A percentile compares a stretch with the other conserved stretches of the same genome.
Conservation (phyloP, 1,140 invertebrate genomes). For the Dinoponera quadriceps region DNA sequence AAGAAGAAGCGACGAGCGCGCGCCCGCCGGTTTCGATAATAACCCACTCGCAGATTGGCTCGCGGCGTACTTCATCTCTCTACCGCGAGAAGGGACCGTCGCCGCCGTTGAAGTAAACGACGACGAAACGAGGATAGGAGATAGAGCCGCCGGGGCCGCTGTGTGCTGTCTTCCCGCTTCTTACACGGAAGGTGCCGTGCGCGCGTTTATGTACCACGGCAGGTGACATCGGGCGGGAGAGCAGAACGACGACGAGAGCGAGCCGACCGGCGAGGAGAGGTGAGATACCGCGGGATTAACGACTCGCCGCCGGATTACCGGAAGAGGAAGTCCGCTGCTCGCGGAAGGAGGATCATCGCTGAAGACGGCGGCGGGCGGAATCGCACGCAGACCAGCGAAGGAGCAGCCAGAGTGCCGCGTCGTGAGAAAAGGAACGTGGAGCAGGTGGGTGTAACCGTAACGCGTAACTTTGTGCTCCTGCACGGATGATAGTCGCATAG, state of each 20-base stretch:
- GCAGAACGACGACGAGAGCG: neutral
- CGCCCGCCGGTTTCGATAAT: neutral
- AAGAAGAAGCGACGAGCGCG: neutral
- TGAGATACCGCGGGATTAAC: neutral
- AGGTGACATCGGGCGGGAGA: slow-evolving; percentile 67
- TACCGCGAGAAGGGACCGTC: neutral
- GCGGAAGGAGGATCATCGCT: neutral
- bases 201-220: slow-evolving; percentile 66
- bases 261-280: neutral
- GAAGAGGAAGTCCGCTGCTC: slow-evolving; percentile 16
- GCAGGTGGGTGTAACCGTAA: slow-evolving; percentile 73
- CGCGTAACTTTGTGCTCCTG: too few relatives aligned
- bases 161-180: slow-evolving; percentile 39
- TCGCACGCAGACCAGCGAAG: neutral
- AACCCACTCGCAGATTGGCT: neutral
- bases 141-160: neutral
- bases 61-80: slow-evolving; percentile 29
- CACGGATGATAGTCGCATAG: neutral
- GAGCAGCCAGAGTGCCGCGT: neutral
- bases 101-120: neutral
- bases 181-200: slow-evolving; percentile 37
- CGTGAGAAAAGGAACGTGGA: slow-evolving; percentile 37
- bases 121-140: slow-evolving; percentile 45
- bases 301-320: slow-evolving; percentile 1
- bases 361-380: slow-evolving; percentile 20